Evolutionary conservation across 2,797 vertebrate genomes (phyloP).

Genomic region (Syndactyla subalaris): DNA sequence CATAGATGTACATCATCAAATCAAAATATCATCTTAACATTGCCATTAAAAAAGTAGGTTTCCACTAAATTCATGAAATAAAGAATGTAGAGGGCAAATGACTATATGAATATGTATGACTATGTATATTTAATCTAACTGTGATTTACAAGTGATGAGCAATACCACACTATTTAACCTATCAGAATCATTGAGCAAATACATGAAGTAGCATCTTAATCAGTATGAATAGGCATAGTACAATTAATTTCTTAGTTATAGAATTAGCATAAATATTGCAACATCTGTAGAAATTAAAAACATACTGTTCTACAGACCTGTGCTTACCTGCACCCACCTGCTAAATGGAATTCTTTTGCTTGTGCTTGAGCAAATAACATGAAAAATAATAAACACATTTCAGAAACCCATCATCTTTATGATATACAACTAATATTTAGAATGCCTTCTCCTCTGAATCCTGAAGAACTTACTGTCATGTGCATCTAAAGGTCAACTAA

Average conservation of each 20-base stretch:
- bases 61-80: neutral
- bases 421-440: neutral
- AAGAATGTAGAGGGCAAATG: neutral
- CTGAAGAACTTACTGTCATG: neutral
- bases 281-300: neutral
- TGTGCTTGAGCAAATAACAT: neutral
- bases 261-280: neutral
- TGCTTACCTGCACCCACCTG: neutral
- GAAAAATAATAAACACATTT: neutral
- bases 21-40: neutral
- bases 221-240: neutral
- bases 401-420: neutral
- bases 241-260: neutral
- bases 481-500: neutral
- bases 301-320: neutral
- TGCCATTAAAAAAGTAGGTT: neutral
- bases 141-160: neutral
- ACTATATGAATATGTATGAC: too few relatives aligned
- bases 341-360: neutral
- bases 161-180: neutral
- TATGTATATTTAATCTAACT: neutral
- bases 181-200: neutral
- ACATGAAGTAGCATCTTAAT: neutral
- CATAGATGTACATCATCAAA: neutral
- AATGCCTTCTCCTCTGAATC: neutral